phyloP scores from a whole-genome alignment of 2,797 vertebrate species.

The Hylomyscus alleni region DNA sequence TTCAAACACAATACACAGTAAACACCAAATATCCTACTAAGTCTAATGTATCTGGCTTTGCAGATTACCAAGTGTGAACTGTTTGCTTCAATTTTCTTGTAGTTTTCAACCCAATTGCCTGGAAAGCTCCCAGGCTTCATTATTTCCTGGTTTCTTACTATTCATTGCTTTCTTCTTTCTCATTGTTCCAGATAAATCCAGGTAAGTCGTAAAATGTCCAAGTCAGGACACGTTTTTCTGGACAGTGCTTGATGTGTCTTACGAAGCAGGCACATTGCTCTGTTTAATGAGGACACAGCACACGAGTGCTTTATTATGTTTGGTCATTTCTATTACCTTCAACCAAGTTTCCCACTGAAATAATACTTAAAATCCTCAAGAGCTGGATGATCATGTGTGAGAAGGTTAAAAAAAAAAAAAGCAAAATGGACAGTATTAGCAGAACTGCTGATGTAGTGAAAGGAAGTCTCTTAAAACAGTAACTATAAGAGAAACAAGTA shows the following conservation, averaged over 20 bases:
- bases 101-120: not conserved
- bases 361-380: not conserved
- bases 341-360: not conserved
- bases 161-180: not conserved
- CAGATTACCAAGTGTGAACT: not conserved
- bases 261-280: not conserved
- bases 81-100: not conserved
- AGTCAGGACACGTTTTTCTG: not conserved
- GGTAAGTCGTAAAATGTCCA: too few relatives aligned
- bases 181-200: not conserved
- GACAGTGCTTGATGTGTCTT: not conserved
- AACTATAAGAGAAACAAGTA: not conserved
- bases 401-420: not conserved
- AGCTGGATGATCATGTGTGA: not conserved
- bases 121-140: not conserved
- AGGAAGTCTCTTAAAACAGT: not conserved
- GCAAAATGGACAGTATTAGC: accelerated
- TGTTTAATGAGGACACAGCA: not conserved
- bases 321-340: not conserved
- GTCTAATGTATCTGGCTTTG: not conserved
- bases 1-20: not conserved
- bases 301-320: not conserved
- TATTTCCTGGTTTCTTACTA: not conserved
- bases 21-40: not conserved
- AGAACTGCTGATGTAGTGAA: not conserved